Base-by-base conservation (phyloP, 35 echinoderm and acorn worm species). In the Patiria miniata region DNA sequence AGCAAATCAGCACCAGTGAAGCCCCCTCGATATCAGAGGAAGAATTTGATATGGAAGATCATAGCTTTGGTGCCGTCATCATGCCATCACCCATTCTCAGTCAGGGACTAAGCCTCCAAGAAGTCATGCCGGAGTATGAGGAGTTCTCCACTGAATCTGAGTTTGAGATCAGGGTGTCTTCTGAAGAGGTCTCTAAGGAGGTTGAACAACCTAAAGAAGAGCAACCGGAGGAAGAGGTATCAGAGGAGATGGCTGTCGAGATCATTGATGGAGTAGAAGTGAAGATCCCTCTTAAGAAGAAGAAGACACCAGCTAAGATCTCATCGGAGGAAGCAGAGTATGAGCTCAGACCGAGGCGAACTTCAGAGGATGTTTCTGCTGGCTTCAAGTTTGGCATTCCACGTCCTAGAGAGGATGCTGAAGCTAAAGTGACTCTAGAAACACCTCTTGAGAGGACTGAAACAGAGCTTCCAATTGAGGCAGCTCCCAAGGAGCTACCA, bases 11-110 rank as follows among this genome's bases (percentile, higher is more conserved):
- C 82, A 91, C 84, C 39, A 95, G 93, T 30, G 93, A 95, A 65
- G 89, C 93, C 38, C 93, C 93, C 69, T 95, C 93, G 9, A 95
- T 95, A 37, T 90, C 89, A 23, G 88, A 90, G 50, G 90, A 92
- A 58, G 89, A 91, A 33, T 22, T 84, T 79, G 91, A 93, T 50
- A 57, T 82, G 61, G 91, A 93, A 12, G 81, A 73, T 23, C 65
- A 73, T 18, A 30, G 30, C 26, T 73, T 73, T 73, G 26, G 65
- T 73, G 21, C 65, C 0, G 65, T 73, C 26, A 73, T 73, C 10
- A 36, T 73, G 65, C 18, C 26, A 34, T 73, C 65, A 32, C 19
- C 65, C 65, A 26, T 30, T 23, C 21, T 26, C 29, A 73, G 21
- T 73, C 26, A 2, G 29, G 65, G 65, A 14, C 34, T 73, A 30